phyloP scores from a whole-genome alignment of 2,888 invertebrate genomes.

The Sinelater perroti region DNA sequence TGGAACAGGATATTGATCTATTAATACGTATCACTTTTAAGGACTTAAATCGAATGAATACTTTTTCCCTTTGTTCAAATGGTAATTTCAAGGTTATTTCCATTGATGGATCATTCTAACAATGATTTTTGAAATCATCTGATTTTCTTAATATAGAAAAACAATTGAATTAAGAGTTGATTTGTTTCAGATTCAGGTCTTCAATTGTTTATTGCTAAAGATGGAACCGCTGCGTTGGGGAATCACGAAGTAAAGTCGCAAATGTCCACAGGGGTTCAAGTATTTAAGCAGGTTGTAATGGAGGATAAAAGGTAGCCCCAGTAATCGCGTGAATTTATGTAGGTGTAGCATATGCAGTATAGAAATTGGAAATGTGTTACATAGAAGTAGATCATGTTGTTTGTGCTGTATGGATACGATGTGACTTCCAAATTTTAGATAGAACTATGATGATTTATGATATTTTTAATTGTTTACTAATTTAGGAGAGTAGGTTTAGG shows the following conservation, averaged over 20 bases:
- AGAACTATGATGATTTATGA: constrained; percentile 20
- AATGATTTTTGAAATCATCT: too few relatives aligned
- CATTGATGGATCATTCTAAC: too few relatives aligned
- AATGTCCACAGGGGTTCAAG: constrained; percentile 72
- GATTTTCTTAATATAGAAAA: background rate
- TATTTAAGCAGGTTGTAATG: constrained; percentile 80
- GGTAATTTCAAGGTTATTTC: too few relatives aligned
- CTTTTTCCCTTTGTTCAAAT: too few relatives aligned
- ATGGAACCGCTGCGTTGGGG: constrained; percentile 88
- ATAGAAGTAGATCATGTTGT: constrained; percentile 23
- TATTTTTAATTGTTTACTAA: constrained; percentile 21
- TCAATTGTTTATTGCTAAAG: constrained; percentile 88
- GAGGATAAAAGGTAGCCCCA: constrained; percentile 74
- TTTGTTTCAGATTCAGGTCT: constrained; percentile 79
- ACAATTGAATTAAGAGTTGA: background rate
- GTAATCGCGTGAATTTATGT: constrained; percentile 18
- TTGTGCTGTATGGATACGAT: constrained; percentile 29
- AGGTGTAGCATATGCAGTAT: constrained; percentile 18
- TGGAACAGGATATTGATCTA: too few relatives aligned
- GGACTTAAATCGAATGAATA: too few relatives aligned
- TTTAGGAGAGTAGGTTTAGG: background rate
- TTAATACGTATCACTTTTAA: too few relatives aligned
- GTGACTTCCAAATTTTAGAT: constrained; percentile 33
- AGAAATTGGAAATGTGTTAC: constrained; percentile 19
- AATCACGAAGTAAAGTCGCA: constrained; percentile 82